These are phyloP conservation scores for Tricholaema leucomelas DNA, from an alignment of 2,113 vertebrate species.

Conservation along the genomic window DNA sequence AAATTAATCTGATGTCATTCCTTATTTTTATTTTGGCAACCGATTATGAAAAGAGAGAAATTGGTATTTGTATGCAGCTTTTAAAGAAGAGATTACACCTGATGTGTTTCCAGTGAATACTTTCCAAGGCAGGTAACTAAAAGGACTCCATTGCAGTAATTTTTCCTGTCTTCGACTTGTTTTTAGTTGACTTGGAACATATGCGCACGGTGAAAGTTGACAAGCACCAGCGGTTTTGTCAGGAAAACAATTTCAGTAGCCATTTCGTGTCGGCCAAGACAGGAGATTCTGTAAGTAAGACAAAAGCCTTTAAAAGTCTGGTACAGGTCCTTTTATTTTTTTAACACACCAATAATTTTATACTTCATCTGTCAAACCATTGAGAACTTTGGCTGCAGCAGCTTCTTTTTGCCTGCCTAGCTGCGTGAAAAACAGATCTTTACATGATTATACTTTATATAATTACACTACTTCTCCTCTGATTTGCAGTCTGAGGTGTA, in stretches of 20 bases:
- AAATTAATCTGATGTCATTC: not conserved
- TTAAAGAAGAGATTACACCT: not conserved
- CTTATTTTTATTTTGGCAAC: not conserved
- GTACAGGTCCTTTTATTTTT: not conserved
- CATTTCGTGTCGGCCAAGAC: conserved; percentile 98
- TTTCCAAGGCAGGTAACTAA: not conserved
- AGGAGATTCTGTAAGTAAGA: conserved; percentile 91
- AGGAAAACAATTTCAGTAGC: conserved; percentile 92
- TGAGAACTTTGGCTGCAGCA: not conserved
- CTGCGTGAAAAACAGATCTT: not conserved
- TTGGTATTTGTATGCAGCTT: not conserved
- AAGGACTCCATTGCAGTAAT: conserved; percentile 31
- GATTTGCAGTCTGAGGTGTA: not conserved
- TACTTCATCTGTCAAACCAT: not conserved
- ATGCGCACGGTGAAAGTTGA: conserved; percentile 95
- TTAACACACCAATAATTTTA: not conserved
- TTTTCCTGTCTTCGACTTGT: conserved; percentile 51
- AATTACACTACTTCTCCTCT: not conserved
- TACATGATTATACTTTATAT: not conserved
- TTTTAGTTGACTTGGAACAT: conserved; percentile 96
- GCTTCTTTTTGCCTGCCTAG: not conserved
- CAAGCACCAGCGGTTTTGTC: conserved; percentile 94
- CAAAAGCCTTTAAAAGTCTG: not conserved
- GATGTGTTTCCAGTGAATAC: not conserved
- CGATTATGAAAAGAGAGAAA: not conserved